A percentile compares a stretch with the other conserved stretches of the same genome.
These are phyloP conservation scores for Trissolcus japonicus DNA, from an alignment of 2,888 invertebrate genomes.

Conservation along the genomic window DNA sequence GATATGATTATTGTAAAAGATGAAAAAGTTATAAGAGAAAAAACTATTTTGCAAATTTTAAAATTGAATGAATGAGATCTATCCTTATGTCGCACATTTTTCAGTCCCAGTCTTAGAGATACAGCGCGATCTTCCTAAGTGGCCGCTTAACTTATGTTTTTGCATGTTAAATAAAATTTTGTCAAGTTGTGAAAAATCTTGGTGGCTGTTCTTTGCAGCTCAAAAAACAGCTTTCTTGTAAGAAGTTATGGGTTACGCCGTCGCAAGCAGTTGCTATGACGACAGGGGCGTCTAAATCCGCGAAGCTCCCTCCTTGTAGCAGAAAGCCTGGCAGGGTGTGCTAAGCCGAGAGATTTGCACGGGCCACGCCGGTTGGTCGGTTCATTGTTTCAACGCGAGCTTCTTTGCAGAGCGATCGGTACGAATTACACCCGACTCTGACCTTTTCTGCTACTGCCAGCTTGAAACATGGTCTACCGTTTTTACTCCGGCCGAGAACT, in stretches of 20 bases:
- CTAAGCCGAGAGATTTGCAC: slow-evolving; percentile 74
- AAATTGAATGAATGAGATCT: no score
- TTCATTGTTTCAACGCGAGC: slow-evolving; percentile 74
- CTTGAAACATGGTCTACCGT: slow-evolving; percentile 58
- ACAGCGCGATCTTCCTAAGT: no score
- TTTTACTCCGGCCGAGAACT: slow-evolving; percentile 48
- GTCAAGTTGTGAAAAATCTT: slow-evolving; percentile 36
- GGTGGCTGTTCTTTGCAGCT: slow-evolving; percentile 38
- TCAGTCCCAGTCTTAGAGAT: no score
- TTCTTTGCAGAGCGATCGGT: slow-evolving; percentile 54
- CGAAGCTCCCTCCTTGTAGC: slow-evolving; percentile 58
- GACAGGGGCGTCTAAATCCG: slow-evolving; percentile 72
- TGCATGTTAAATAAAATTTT: slow-evolving; percentile 42
- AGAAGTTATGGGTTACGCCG: slow-evolving; percentile 58
- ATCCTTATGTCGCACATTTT: no score
- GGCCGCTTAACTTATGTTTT: background rate
- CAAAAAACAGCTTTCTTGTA: slow-evolving; percentile 55
- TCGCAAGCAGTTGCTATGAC: slow-evolving; percentile 70
- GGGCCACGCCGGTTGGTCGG: slow-evolving; percentile 72
- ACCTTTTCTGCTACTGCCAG: slow-evolving; percentile 58
- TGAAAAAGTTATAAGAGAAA: no score
- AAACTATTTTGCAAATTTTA: no score
- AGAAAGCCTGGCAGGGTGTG: slow-evolving; percentile 64
- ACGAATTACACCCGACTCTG: slow-evolving; percentile 56
- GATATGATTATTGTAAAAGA: no score